phyloP scores from a whole-genome alignment of 2,113 vertebrate genomes.

The Aythya baeri region DNA sequence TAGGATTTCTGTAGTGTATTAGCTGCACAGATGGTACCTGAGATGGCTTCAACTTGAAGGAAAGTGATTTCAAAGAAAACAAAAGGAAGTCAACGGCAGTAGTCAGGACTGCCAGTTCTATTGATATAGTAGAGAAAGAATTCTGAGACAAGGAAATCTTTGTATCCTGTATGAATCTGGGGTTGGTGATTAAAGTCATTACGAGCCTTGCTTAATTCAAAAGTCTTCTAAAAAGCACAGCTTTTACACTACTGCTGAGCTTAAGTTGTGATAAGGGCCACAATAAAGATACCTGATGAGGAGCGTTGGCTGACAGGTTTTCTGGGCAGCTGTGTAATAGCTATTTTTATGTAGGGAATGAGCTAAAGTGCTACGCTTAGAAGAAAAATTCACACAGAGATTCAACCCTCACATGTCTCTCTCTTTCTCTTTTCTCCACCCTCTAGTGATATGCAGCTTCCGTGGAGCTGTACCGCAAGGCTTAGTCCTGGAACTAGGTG shows the following conservation, averaged over 20 bases:
- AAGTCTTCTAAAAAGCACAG: neutral
- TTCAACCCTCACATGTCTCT: slow-evolving; percentile 54
- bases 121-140: neutral
- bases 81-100: too few relatives aligned
- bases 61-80: neutral
- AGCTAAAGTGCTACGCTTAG: slow-evolving; percentile 44
- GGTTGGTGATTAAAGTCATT: neutral
- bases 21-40: neutral
- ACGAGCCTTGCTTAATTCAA: neutral
- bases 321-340: slow-evolving; percentile 38
- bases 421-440: slow-evolving; percentile 49
- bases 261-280: neutral
- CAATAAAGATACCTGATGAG: neutral
- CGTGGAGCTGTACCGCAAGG: slow-evolving; percentile 91
- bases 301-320: slow-evolving; percentile 31
- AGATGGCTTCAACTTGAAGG: neutral
- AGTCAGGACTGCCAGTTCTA: neutral
- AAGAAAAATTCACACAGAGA: slow-evolving; percentile 44
- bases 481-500: slow-evolving; percentile 94
- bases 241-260: neutral
- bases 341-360: slow-evolving; percentile 58
- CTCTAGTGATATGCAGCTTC: slow-evolving; percentile 95
- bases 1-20: neutral
- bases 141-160: neutral
- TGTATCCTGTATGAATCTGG: neutral